These are phyloP conservation scores for Anoplius nigerrimus DNA, from an alignment of 2,888 invertebrate genomes.

Conservation along the genomic window DNA sequence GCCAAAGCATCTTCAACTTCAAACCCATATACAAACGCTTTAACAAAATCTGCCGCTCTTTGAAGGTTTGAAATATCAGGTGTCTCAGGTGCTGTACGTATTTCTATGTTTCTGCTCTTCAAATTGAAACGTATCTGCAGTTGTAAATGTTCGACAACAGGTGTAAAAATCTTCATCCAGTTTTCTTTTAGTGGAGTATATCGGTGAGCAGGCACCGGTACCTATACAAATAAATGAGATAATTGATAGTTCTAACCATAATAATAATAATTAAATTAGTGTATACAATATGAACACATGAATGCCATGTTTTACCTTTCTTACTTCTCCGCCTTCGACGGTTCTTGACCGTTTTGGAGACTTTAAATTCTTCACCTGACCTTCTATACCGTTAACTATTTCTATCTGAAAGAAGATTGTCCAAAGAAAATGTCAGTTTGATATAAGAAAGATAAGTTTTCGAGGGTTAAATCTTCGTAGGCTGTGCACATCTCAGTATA, in stretches of 20 bases:
- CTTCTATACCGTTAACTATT: conserved; percentile 80
- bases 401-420: conserved; percentile 77
- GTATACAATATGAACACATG: background rate
- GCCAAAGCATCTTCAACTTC: conserved; percentile 98
- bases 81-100: conserved; percentile 83
- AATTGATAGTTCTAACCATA: no score
- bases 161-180: conserved; percentile 98
- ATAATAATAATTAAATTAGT: background rate
- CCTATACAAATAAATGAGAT: conserved; percentile 47
- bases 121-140: conserved; percentile 96
- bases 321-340: conserved; percentile 61
- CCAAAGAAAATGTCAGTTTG: no score
- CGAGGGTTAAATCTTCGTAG: no score
- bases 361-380: conserved; percentile 73
- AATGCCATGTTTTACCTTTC: conserved; percentile 56
- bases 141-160: conserved; percentile 95
- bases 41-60: conserved; percentile 98
- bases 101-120: conserved; percentile 92
- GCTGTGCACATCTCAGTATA: no score
- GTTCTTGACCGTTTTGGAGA: conserved; percentile 62
- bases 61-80: conserved; percentile 93
- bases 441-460: no score
- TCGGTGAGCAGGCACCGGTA: conserved; percentile 95
- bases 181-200: conserved; percentile 96
- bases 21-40: conserved; percentile 96